Evolutionary conservation across 1,140 invertebrate genomes (phyloP).

Genomic region (Ostrea edulis): DNA sequence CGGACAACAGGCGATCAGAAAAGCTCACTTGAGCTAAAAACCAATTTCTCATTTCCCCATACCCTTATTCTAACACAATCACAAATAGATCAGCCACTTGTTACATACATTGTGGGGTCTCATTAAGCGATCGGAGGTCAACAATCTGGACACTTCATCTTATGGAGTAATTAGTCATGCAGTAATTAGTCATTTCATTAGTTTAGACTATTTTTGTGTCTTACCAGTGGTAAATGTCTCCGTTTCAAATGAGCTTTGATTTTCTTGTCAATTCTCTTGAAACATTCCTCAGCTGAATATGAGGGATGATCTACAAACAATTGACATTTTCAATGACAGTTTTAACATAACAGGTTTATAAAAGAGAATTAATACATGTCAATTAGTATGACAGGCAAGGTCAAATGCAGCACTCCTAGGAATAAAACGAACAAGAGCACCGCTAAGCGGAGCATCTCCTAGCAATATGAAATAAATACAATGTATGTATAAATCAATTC

Average conservation of each 20-base stretch:
- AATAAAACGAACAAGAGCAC: neutral
- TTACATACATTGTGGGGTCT: too few relatives aligned
- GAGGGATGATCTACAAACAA: conserved; percentile 68
- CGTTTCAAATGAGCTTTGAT: conserved; percentile 67
- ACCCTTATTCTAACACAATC: too few relatives aligned
- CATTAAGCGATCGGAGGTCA: too few relatives aligned
- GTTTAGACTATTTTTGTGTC: neutral
- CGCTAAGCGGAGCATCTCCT: too few relatives aligned
- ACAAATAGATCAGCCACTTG: too few relatives aligned
- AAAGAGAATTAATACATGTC: neutral
- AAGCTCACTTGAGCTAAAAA: too few relatives aligned
- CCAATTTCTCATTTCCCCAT: too few relatives aligned
- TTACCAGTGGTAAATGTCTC: conserved; percentile 72
- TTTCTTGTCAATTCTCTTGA: conserved; percentile 69
- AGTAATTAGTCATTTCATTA: too few relatives aligned
- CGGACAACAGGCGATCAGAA: too few relatives aligned
- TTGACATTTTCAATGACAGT: conserved; percentile 23
- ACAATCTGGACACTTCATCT: too few relatives aligned
- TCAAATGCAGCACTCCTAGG: neutral
- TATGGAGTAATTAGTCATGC: too few relatives aligned
- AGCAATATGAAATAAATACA: neutral
- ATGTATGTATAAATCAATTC: too few relatives aligned
- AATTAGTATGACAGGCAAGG: neutral
- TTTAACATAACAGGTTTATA: neutral
- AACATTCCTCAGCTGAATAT: conserved; percentile 68